These are phyloP conservation scores for Cygnus atratus DNA, from an alignment of 2,113 vertebrate genomes.

Conservation along the genomic window DNA sequence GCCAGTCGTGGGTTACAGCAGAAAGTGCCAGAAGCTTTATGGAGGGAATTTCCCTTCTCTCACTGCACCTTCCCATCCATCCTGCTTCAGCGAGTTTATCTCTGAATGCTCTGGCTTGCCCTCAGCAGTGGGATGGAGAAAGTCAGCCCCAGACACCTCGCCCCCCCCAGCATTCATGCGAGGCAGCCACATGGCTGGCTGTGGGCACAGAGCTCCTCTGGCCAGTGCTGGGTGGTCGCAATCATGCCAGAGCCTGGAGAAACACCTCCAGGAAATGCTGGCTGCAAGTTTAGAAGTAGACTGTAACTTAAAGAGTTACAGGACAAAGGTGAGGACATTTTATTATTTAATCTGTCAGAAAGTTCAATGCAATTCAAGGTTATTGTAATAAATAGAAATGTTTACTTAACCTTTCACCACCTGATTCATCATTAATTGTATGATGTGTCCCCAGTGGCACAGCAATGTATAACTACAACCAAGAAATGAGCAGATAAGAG, in stretches of 20 bases:
- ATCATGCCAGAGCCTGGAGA: background rate
- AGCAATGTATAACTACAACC: background rate
- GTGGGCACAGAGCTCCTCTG: accelerated
- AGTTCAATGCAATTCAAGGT: slow-evolving; percentile 10
- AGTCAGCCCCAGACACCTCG: background rate
- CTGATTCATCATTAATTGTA: background rate
- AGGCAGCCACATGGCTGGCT: accelerated
- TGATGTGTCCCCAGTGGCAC: background rate
- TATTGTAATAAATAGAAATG: slow-evolving; percentile 1
- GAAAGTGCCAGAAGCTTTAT: background rate
- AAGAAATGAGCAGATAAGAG: background rate
- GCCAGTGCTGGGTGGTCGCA: accelerated
- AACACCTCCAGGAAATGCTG: background rate
- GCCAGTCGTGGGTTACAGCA: accelerated
- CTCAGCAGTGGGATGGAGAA: background rate
- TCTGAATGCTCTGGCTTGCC: background rate
- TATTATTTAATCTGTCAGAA: slow-evolving; percentile 22
- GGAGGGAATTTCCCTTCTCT: background rate
- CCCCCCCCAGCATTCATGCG: accelerated
- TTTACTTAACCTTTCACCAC: slow-evolving; percentile 20
- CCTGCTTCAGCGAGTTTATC: background rate
- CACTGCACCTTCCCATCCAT: background rate
- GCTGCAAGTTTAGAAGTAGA: background rate
- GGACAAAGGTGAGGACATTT: slow-evolving; percentile 4
- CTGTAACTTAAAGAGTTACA: background rate